A percentile compares a stretch with the other conserved stretches of the same genome.
phyloP scores from a whole-genome alignment of 2,113 vertebrate genomes.

The Caretta caretta region DNA sequence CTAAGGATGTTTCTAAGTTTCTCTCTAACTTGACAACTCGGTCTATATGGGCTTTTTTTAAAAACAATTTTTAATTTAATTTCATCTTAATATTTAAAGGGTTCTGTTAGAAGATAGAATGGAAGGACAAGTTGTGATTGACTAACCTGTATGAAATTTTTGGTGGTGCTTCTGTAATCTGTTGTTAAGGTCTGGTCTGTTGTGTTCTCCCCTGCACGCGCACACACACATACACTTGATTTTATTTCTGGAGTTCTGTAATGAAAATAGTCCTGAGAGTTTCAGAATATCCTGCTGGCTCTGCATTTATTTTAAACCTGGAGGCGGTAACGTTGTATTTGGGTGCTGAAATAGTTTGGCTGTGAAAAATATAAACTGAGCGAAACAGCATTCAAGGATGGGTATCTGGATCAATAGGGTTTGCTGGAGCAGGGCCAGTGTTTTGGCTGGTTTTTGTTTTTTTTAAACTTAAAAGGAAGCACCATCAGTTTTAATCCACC shows the following conservation, averaged over 20 bases:
- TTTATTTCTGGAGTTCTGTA: not conserved
- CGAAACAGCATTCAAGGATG: not conserved
- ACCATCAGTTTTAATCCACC: accelerated
- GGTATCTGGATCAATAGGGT: not conserved
- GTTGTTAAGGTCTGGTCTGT: not conserved
- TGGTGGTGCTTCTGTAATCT: not conserved
- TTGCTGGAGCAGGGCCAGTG: not conserved
- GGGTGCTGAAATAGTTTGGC: not conserved
- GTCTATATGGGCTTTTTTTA: not conserved
- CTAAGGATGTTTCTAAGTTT: not conserved
- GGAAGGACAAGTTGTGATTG: not conserved
- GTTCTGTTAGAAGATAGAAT: no score
- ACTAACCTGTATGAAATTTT: not conserved
- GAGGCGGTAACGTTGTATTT: not conserved
- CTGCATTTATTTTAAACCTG: not conserved
- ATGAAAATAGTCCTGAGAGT: accelerated
- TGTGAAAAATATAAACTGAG: not conserved
- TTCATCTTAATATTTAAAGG: not conserved
- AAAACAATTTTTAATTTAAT: accelerated
- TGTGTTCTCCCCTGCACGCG: not conserved
- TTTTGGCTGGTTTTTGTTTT: not conserved
- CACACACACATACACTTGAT: no score
- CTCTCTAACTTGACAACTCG: not conserved
- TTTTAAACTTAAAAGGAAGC: not conserved
- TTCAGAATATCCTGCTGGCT: not conserved